Conservation (phyloP, 2,888 invertebrate species). For the Gerris lacustris region DNA sequence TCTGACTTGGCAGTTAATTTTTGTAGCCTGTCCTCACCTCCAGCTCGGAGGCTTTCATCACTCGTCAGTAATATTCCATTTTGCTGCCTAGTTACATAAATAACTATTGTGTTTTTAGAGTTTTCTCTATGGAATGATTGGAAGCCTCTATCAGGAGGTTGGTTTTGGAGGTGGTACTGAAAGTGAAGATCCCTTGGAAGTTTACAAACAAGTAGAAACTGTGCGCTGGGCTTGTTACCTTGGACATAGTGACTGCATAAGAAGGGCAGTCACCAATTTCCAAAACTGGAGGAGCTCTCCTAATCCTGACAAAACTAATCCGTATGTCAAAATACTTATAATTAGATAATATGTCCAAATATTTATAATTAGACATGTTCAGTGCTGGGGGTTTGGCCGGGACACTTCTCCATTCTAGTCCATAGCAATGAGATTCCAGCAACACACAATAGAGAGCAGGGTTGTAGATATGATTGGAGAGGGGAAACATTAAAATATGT, state of each 20-base stretch:
- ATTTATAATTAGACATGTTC: not conserved
- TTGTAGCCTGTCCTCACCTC: too few species aligned
- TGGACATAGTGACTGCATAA: constrained; percentile 59
- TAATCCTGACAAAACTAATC: constrained; percentile 59
- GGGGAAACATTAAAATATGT: too few species aligned
- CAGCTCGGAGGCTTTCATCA: too few species aligned
- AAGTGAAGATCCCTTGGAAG: constrained; percentile 52
- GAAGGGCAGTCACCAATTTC: constrained; percentile 58
- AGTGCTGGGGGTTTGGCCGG: not conserved
- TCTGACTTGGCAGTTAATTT: too few species aligned
- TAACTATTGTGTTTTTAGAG: constrained; percentile 46
- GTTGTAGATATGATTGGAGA: too few species aligned
- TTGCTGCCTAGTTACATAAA: too few species aligned
- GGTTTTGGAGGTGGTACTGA: constrained; percentile 52
- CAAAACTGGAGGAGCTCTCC: constrained; percentile 60
- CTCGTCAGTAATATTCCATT: too few species aligned
- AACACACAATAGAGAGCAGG: too few species aligned
- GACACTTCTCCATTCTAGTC: too few species aligned
- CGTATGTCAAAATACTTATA: constrained; percentile 43
- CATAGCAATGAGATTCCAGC: too few species aligned
- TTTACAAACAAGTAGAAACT: constrained; percentile 59
- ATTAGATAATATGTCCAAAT: not conserved
- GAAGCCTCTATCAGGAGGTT: constrained; percentile 53
- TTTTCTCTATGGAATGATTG: constrained; percentile 53
- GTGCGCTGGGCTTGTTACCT: constrained; percentile 62